Conservation (phyloP, 1,140 invertebrate species). For the Caerostris extrusa region DNA sequence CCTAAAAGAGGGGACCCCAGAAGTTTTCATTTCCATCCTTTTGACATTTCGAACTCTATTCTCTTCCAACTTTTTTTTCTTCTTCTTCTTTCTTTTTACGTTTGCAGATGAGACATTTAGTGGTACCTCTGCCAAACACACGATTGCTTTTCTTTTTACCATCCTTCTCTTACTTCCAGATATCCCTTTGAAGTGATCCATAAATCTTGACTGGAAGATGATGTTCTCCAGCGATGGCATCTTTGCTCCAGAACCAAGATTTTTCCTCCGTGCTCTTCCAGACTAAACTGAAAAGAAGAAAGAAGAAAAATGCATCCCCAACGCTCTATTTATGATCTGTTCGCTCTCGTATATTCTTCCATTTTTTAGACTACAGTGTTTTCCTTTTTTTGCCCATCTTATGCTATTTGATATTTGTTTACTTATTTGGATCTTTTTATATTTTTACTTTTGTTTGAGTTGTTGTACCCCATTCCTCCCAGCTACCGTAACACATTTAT, state of each 20-base stretch:
- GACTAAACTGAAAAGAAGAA: neutral
- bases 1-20: neutral
- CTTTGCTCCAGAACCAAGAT: conserved; percentile 10
- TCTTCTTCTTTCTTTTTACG: neutral
- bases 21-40: conserved; percentile 49
- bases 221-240: conserved; percentile 60
- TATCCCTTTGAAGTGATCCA: conserved; percentile 59
- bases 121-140: conserved; percentile 47
- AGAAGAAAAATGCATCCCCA: neutral
- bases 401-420: neutral
- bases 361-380: conserved; percentile 47
- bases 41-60: conserved; percentile 66
- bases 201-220: conserved; percentile 65
- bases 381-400: neutral
- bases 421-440: neutral
- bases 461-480: neutral
- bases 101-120: conserved; percentile 62
- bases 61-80: conserved; percentile 10
- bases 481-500: conserved; percentile 53
- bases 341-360: conserved; percentile 52
- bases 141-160: conserved; percentile 40
- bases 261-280: neutral
- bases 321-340: conserved; percentile 68
- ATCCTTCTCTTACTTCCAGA: conserved; percentile 25
- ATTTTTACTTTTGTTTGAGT: neutral